Conservation (phyloP, 2,113 vertebrate genomes). For the Saccopteryx leptura region DNA sequence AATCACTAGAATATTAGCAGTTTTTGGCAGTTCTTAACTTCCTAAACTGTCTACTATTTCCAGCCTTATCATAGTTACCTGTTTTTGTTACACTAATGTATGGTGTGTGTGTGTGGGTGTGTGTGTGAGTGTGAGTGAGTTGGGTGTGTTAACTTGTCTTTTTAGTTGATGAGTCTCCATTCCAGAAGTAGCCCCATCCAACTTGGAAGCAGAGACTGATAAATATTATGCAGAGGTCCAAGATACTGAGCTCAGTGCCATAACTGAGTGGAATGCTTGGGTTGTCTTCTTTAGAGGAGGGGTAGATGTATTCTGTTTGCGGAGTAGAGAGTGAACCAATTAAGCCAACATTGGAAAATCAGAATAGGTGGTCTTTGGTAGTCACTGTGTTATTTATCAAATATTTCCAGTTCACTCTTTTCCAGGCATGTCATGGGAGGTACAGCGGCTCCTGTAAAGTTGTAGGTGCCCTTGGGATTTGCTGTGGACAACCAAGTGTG, state of each 20-base stretch:
- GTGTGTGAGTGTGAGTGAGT: neutral
- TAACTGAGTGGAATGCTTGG: neutral
- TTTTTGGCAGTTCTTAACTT: neutral
- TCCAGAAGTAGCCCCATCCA: neutral
- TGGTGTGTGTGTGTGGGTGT: neutral
- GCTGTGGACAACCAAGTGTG: neutral
- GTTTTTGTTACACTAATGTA: neutral
- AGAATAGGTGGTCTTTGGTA: neutral
- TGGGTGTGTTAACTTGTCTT: neutral
- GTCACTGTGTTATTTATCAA: neutral
- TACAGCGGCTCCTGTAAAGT: slow-evolving; percentile 18
- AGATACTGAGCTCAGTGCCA: neutral
- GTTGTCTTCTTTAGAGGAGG: neutral
- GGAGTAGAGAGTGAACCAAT: neutral
- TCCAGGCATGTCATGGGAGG: neutral
- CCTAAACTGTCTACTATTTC: neutral
- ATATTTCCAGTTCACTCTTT: neutral
- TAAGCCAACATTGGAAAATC: neutral
- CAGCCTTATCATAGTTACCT: neutral
- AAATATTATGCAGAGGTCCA: neutral
- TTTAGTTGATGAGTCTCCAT: neutral
- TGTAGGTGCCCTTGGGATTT: neutral
- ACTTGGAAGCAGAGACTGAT: neutral
- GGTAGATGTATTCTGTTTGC: neutral
- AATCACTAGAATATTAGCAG: neutral